These are phyloP conservation scores for Zonitis immaculata DNA, from an alignment of 2,888 invertebrate species.

Conservation along the genomic window DNA sequence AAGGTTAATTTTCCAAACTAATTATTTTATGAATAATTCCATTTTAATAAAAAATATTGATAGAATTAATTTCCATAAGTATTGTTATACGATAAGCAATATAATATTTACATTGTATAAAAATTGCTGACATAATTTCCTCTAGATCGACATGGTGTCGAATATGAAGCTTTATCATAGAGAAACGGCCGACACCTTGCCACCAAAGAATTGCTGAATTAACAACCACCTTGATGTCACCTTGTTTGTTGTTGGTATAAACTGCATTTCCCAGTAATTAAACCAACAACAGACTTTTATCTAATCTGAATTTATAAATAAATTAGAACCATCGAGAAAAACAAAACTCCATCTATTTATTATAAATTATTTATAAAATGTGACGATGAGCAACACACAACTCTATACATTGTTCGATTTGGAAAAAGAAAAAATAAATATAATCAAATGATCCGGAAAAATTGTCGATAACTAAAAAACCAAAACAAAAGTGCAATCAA, in stretches of 20 bases:
- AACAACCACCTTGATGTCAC: constrained; percentile 27
- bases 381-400: no score
- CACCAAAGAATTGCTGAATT: constrained; percentile 31
- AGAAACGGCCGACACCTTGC: background rate
- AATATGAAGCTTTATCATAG: constrained; percentile 9
- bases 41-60: no score
- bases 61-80: no score
- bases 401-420: background rate
- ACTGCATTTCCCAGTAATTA: constrained; percentile 15
- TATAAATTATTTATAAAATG: no score
- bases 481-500: background rate
- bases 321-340: background rate
- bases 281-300: background rate
- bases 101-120: no score
- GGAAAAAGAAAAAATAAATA: background rate
- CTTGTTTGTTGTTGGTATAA: constrained; percentile 23
- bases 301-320: background rate
- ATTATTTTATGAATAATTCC: no score
- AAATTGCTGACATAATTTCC: constrained; percentile 45
- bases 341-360: background rate
- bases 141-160: constrained; percentile 28
- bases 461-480: background rate
- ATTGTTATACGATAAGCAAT: no score
- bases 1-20: no score
- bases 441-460: background rate